Conservation (phyloP, 2,113 vertebrate genomes). For the Oreochromis tanganicae region DNA sequence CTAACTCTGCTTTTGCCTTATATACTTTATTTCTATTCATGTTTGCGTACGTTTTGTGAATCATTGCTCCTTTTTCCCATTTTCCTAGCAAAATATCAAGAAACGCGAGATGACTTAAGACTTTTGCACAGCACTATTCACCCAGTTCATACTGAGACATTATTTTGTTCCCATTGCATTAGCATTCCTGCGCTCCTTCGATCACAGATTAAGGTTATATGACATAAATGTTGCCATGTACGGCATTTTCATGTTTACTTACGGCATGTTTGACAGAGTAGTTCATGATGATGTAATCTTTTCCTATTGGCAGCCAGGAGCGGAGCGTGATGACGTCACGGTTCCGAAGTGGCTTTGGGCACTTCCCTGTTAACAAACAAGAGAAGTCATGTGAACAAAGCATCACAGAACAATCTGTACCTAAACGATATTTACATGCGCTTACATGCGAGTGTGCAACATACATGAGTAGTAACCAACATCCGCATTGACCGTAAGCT, state of each 20-base stretch:
- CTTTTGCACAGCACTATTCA: neutral
- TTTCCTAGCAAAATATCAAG: neutral
- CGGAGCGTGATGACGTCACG: conserved; percentile 92
- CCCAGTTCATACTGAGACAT: neutral
- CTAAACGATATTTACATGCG: neutral
- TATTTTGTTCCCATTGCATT: neutral
- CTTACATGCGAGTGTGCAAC: neutral
- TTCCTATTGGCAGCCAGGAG: conserved; percentile 90
- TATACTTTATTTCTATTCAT: neutral
- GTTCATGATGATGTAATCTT: conserved; percentile 98
- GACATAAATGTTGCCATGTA: neutral
- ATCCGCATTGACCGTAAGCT: conserved; percentile 88
- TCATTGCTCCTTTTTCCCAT: neutral
- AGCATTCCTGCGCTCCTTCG: neutral
- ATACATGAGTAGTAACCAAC: conserved; percentile 93
- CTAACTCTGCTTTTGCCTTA: neutral
- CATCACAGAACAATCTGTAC: neutral
- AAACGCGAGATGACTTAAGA: neutral
- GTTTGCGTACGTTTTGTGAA: neutral
- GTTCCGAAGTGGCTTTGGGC: conserved; percentile 90
- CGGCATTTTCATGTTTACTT: conserved; percentile 50
- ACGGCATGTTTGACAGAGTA: conserved; percentile 92
- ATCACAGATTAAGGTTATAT: neutral
- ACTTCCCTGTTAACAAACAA: conserved; percentile 77
- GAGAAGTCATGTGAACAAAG: neutral